These are phyloP conservation scores for Timema podura DNA, from an alignment of 2,888 invertebrate genomes.

Conservation along the genomic window DNA sequence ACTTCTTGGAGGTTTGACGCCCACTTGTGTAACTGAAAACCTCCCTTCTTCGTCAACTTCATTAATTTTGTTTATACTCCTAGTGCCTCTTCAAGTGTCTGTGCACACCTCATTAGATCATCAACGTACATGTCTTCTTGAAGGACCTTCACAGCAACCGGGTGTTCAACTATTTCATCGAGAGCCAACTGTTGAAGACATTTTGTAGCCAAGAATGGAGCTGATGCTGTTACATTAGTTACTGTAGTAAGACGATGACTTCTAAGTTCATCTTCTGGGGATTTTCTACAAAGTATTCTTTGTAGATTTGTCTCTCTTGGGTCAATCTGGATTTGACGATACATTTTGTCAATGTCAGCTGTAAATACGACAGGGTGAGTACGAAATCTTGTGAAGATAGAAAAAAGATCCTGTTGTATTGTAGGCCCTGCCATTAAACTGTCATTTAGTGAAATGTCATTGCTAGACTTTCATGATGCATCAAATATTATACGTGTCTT, in stretches of 20 bases:
- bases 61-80: neutral
- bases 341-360: conserved; percentile 10
- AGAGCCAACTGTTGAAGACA: neutral
- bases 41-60: neutral
- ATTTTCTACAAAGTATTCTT: neutral
- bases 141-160: neutral
- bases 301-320: conserved; percentile 1
- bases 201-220: neutral
- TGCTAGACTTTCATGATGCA: neutral
- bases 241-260: neutral
- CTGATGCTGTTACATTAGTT: conserved; percentile 13
- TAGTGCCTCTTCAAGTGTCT: neutral
- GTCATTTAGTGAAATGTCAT: neutral
- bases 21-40: neutral
- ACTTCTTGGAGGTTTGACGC: neutral
- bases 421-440: neutral
- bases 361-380: neutral
- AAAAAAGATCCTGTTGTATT: neutral
- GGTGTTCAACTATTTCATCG: neutral
- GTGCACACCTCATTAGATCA: neutral
- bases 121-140: neutral
- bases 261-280: neutral
- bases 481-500: neutral
- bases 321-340: conserved; percentile 2
- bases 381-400: neutral